Evolutionary conservation across 2,888 invertebrate species (phyloP).

Genomic region (Hyposoter didymator): DNA sequence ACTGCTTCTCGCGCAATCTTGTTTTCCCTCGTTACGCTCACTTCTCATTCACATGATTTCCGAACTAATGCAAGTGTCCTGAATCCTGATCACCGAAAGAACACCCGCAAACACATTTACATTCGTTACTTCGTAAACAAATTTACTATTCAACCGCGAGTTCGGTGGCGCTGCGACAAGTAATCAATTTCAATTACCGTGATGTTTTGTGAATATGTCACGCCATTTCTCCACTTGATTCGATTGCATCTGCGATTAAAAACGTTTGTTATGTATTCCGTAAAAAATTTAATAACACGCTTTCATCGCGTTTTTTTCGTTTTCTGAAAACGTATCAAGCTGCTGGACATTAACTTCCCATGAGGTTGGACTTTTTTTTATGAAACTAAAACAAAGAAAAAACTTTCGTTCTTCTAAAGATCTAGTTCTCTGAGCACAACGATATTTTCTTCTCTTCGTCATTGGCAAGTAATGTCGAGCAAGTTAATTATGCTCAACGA

Average conservation of each 20-base stretch:
- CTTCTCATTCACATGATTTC: slow-evolving; percentile 54
- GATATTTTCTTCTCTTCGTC: too few relatives aligned
- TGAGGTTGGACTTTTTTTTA: not conserved
- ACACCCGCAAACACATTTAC: slow-evolving; percentile 16
- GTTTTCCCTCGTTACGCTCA: slow-evolving; percentile 59
- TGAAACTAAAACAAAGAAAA: too few relatives aligned
- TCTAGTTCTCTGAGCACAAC: too few relatives aligned
- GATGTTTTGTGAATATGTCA: slow-evolving; percentile 6
- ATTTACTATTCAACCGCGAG: not conserved
- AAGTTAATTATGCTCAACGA: too few relatives aligned
- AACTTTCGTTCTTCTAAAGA: too few relatives aligned
- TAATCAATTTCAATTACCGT: slow-evolving; percentile 28
- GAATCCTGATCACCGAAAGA: slow-evolving; percentile 31
- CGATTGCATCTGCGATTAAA: not conserved
- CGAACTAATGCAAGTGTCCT: slow-evolving; percentile 46
- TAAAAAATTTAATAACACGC: not conserved
- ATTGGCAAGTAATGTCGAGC: too few relatives aligned
- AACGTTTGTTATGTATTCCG: not conserved
- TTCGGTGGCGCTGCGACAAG: slow-evolving; percentile 1
- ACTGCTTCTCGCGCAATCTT: slow-evolving; percentile 61
- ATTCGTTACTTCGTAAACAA: slow-evolving; percentile 1
- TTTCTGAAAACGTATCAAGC: not conserved
- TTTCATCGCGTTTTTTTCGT: not conserved
- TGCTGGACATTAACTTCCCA: not conserved
- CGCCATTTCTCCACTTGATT: not conserved